phyloP scores from a whole-genome alignment of 2,797 vertebrate genomes.

The Apogon hyalosoma region DNA sequence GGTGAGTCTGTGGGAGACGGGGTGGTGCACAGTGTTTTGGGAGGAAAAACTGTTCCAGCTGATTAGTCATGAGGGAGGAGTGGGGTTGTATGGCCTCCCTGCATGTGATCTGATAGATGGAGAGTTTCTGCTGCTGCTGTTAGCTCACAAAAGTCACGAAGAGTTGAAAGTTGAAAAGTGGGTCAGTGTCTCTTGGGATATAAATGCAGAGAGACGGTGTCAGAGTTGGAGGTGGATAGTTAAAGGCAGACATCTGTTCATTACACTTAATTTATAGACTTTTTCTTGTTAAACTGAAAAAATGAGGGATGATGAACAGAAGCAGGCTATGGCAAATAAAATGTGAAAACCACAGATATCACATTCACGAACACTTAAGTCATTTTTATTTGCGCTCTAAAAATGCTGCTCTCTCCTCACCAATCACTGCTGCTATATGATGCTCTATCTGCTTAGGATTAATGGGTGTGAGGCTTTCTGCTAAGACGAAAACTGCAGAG shows the following conservation, averaged over 20 bases:
- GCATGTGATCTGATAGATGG: constrained; percentile 72
- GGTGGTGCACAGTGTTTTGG: constrained; percentile 30
- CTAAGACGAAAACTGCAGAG: constrained; percentile 44
- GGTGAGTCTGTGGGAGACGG: constrained; percentile 31
- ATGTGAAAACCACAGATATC: constrained; percentile 13
- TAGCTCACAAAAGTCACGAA: constrained; percentile 51
- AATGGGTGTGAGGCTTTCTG: constrained; percentile 36
- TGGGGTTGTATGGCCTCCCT: constrained; percentile 47
- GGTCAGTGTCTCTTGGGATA: constrained; percentile 57
- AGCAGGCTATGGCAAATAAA: not conserved
- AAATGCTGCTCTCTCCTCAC: constrained; percentile 22
- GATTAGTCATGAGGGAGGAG: constrained; percentile 71
- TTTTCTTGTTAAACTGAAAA: not conserved
- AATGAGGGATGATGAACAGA: not conserved
- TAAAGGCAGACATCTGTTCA: not conserved
- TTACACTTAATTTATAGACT: constrained; percentile 4
- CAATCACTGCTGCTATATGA: constrained; percentile 17
- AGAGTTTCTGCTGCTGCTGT: constrained; percentile 37
- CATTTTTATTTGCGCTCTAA: constrained; percentile 29
- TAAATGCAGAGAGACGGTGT: constrained; percentile 14
- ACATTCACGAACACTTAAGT: constrained; percentile 13
- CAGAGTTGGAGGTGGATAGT: constrained; percentile 4
- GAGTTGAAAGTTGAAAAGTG: constrained; percentile 74
- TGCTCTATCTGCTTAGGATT: constrained; percentile 52
- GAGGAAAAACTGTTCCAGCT: constrained; percentile 57